Base-by-base conservation (phyloP, 2,888 invertebrate genomes). In the Unio delphinus region DNA sequence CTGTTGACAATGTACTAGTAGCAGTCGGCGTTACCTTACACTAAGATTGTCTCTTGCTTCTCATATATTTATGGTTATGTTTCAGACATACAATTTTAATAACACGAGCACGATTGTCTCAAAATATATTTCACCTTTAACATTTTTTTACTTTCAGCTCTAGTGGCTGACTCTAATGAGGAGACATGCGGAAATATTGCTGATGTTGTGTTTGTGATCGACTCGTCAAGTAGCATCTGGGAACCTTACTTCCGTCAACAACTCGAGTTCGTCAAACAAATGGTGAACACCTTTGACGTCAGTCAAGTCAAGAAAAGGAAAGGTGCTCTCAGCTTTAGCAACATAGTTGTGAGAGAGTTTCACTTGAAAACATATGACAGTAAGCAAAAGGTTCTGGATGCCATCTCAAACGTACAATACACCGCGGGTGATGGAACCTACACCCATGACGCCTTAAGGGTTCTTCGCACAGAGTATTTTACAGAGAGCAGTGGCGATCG, bases 151-250 rank as follows among this genome's bases (percentile, higher is more conserved):
- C 45, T 3, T 45, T 2, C 11, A 45, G 11, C 11, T 1, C 45
- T 11, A 45, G 11, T 2, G 45, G 11, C 11, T 45, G 45, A 45
- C 1, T 8, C 11, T 45, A 45, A 45, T 0, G 8, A 0, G 11
- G 45, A 45, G 11, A 45, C 8, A 11, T 45, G 45, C 11, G n/a
- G 4, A 20, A 0, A 3, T n/a, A 59, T 59, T 23, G 74, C 83
- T 18, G 72, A 77, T 60, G 64, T 74, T 1, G 73, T 80, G 73
- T 78, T 73, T 67, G 70, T 73, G 15, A 62, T 78, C 56, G 75
- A 75, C 61, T 78, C 79, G 11, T 83, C 83, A 4, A 76, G 68
- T 60, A 83, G 82, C 62, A 83, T 83, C 65, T 80, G 80, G 79
- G 65, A 65, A 3, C 72, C 70, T n/a, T 78, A 84, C 70, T 84